Evolutionary conservation across 2,797 vertebrate genomes (phyloP).

Genomic region (Muraenolepis orangiensis): DNA sequence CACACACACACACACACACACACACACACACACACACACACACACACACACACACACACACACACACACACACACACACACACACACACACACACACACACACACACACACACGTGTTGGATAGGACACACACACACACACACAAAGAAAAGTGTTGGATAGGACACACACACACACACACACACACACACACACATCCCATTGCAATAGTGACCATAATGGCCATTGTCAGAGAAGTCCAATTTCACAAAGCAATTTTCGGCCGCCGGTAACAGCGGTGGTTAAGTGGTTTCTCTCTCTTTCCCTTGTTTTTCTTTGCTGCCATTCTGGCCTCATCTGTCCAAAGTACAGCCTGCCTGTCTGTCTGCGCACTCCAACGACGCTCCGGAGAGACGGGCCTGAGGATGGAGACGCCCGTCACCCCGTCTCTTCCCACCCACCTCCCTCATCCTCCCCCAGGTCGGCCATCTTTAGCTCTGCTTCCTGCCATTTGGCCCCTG

Average conservation of each 20-base stretch:
- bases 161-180: too few relatives aligned
- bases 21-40: slow-evolving; percentile 14
- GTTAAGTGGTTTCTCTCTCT: slow-evolving; percentile 62
- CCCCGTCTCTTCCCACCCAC: background rate
- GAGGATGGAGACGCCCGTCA: background rate
- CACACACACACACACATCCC: slow-evolving; percentile 50
- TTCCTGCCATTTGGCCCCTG: slow-evolving; percentile 19
- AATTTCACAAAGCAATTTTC: slow-evolving; percentile 67
- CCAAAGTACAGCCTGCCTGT: slow-evolving; percentile 42
- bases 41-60: background rate
- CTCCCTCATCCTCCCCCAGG: background rate
- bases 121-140: slow-evolving; percentile 38
- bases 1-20: background rate
- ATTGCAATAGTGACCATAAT: slow-evolving; percentile 62
- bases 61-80: slow-evolving; percentile 26
- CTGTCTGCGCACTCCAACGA: slow-evolving; percentile 58
- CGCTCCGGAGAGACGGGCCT: slow-evolving; percentile 45
- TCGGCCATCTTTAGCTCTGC: background rate
- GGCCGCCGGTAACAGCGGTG: slow-evolving; percentile 61
- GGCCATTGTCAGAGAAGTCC: slow-evolving; percentile 68
- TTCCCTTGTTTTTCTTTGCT: slow-evolving; percentile 58
- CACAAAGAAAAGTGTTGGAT: slow-evolving; percentile 68
- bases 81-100: background rate
- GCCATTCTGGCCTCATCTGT: slow-evolving; percentile 63
- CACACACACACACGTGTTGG: slow-evolving; percentile 71